These are phyloP conservation scores for Pycnonotus jocosus DNA, from an alignment of 2,113 vertebrate genomes.

Conservation along the genomic window DNA sequence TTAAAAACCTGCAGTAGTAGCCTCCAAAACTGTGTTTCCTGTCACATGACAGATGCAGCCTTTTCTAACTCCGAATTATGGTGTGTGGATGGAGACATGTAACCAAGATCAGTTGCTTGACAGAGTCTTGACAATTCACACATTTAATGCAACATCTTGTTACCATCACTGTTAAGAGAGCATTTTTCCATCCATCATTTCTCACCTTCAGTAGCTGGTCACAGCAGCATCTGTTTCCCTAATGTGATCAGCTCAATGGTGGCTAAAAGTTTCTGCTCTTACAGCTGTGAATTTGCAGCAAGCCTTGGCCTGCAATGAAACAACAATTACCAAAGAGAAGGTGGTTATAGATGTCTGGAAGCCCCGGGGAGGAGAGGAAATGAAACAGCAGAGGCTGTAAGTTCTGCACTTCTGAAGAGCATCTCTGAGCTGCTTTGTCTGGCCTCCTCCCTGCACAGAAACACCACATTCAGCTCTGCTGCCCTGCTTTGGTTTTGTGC, in stretches of 20 bases:
- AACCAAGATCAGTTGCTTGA: background rate
- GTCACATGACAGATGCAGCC: background rate
- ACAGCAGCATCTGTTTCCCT: background rate
- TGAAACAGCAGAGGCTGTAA: background rate
- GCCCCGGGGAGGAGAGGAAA: conserved; percentile 27
- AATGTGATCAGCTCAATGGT: conserved; percentile 60
- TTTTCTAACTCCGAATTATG: background rate
- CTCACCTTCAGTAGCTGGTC: background rate
- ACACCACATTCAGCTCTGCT: background rate
- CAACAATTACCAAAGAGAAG: conserved; percentile 40
- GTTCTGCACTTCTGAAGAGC: background rate
- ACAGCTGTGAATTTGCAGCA: conserved; percentile 36
- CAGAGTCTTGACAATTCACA: background rate
- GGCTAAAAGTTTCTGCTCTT: conserved; percentile 51
- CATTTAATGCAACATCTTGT: background rate
- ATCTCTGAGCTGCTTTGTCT: background rate
- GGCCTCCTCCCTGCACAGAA: background rate
- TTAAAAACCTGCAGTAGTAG: background rate
- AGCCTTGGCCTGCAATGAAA: conserved; percentile 38
- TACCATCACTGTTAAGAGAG: background rate
- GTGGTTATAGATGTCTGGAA: background rate
- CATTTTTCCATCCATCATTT: conserved; percentile 58
- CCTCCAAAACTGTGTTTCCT: background rate
- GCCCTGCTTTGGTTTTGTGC: background rate
- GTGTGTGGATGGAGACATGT: background rate